A percentile compares a stretch with the other conserved stretches of the same genome.
Conservation (phyloP, 2,888 invertebrate species). For the Cryptosula pallasiana region DNA sequence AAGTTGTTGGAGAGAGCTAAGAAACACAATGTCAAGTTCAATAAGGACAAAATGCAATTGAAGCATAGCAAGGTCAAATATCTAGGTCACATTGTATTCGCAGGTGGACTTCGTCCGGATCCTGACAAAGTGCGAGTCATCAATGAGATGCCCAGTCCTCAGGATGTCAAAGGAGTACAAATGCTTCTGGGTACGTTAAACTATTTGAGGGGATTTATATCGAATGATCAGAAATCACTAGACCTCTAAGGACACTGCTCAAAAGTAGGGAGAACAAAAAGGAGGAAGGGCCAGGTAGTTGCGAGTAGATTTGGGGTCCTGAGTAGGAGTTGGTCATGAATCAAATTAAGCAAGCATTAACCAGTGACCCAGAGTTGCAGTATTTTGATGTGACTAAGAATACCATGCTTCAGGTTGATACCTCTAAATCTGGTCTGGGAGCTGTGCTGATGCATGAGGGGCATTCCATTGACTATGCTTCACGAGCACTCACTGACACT, state of each 20-base stretch:
- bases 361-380: constrained; percentile 27
- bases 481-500: no score
- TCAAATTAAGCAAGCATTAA: constrained; percentile 26
- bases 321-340: not conserved
- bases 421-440: constrained; percentile 29
- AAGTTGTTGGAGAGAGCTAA: no score
- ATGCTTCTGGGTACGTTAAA: not conserved
- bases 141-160: not conserved
- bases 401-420: constrained; percentile 27
- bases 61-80: not conserved
- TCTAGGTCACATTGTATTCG: not conserved
- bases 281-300: not conserved
- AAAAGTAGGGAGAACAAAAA: not conserved
- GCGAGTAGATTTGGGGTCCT: not conserved
- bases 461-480: no score
- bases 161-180: not conserved
- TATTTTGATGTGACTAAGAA: constrained; percentile 27
- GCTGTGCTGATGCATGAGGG: constrained; percentile 28
- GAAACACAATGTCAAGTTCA: no score
- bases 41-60: not conserved
- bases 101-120: not conserved
- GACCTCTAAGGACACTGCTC: not conserved
- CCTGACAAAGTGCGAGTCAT: not conserved
- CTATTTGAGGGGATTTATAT: not conserved
- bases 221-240: not conserved